Conservation (phyloP, 2,888 invertebrate species). For the Latrodectus elegans region DNA sequence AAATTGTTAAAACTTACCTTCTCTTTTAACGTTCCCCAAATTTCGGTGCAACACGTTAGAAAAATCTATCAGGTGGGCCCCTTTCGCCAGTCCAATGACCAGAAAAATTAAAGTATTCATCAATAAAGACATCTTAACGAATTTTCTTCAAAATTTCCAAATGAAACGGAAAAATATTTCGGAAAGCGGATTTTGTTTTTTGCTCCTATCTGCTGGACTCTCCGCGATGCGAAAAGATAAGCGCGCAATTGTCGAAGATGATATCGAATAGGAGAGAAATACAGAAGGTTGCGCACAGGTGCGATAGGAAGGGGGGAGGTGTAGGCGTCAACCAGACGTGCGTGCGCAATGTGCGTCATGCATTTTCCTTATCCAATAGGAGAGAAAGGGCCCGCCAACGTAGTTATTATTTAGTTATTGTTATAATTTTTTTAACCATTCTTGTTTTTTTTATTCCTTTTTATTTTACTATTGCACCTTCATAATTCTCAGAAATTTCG, state of each 20-base stretch:
- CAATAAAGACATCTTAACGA: conserved; percentile 19
- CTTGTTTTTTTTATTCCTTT: conserved; percentile 24
- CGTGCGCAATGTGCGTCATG: conserved; percentile 54
- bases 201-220: background rate
- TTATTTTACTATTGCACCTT: background rate
- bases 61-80: conserved; percentile 70
- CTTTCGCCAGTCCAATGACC: conserved; percentile 65
- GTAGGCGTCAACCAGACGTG: conserved; percentile 46
- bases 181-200: background rate
- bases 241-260: conserved; percentile 34
- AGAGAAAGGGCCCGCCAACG: background rate
- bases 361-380: conserved; percentile 20
- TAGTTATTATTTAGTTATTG: conserved; percentile 15
- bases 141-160: background rate
- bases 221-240: background rate
- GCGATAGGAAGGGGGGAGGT: conserved; percentile 26
- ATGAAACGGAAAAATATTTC: background rate
- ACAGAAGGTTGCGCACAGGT: conserved; percentile 38
- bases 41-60: conserved; percentile 70
- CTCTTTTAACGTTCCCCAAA: conserved; percentile 71
- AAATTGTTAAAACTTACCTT: conserved; percentile 67
- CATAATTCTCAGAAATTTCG: too few relatives aligned
- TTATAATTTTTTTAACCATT: conserved; percentile 1
- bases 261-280: conserved; percentile 34
- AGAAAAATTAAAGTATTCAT: conserved; percentile 32